Evolutionary conservation across 2,113 vertebrate species (phyloP), one percentile per base, ranked within the genome.

Genomic region (Scophthalmus maximus): DNA sequence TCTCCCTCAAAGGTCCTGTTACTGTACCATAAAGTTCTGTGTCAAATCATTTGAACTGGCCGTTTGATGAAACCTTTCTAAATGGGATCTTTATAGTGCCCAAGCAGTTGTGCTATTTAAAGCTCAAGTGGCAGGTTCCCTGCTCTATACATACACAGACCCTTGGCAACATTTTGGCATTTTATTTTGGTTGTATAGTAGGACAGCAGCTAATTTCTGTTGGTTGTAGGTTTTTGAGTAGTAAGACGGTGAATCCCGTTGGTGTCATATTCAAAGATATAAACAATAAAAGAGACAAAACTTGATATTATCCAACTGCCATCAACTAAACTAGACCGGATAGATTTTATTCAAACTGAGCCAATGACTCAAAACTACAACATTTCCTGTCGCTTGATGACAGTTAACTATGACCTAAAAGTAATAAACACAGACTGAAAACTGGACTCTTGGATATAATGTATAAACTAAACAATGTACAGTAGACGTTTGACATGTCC

Each of bases 91-190:
- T 68, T 70, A 73, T 3, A 7, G 44, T 7, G 51, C 20, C 70
- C 20, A 22, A 32, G 11, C 63, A 65, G 42, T 46, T 46, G 42
- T 4, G 26, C 76, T 79, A 67, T 82, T 81, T 76, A 70, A 74
- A 80, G 73, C 42, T 34, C 26, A 56, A 63, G 79, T 29, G 56
- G 59, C 66, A 57, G 34, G 68, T 76, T 64, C 47, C 42, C 55
- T 30, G 29, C 67, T 40, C 18, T 26, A 40, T 26, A 69, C 18
- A 66, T 56, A 52, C 23, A 70, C 27, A 73, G 32, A 10, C 12
- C n/a, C 27, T 52, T 72, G 52, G 52, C 17, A 18, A 10, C 47
- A 63, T 1, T 25, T 55, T 6, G 50, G 26, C 25, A 56, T 68
- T 78, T 70, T 32, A 6, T 34, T 53, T 15, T 46, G 53, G 44